Percentiles rank a stretch among this genome's conserved stretches.
These are phyloP conservation scores for Meloidogyne chitwoodi DNA, from an alignment of 1,140 invertebrate species.

Conservation along the genomic window DNA sequence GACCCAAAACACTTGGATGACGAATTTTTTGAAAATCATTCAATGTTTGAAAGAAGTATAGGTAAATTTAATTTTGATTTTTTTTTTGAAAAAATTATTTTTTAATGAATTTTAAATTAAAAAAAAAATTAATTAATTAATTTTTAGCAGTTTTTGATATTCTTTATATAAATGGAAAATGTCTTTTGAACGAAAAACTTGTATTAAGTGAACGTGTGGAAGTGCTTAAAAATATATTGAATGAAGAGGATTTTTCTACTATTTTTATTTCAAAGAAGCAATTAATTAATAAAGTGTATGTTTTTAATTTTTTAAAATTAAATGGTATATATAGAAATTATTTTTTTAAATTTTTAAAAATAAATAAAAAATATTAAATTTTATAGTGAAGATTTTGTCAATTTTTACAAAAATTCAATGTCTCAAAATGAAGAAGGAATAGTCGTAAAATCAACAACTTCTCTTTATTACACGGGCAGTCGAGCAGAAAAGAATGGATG, in stretches of 20 bases:
- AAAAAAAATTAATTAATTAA: neutral
- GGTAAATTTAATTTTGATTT: neutral
- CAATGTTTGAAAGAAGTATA: constrained; percentile 15
- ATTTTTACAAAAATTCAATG: constrained; percentile 43
- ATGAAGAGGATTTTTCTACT: constrained; percentile 21
- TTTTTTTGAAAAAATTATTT: too few species aligned
- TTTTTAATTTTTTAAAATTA: constrained; percentile 3
- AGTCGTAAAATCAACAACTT: constrained; percentile 40
- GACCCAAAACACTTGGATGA: constrained; percentile 44
- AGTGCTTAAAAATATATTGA: neutral
- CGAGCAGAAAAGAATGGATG: constrained; percentile 20
- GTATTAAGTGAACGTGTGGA: neutral
- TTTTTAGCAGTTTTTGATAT: constrained; percentile 31
- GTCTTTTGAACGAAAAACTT: neutral
- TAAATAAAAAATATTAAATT: neutral
- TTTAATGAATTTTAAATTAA: too few species aligned
- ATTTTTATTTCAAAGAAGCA: constrained; percentile 28
- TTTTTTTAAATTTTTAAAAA: neutral
- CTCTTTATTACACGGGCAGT: constrained; percentile 22
- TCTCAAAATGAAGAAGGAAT: constrained; percentile 35
- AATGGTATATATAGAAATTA: neutral
- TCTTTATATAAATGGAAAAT: constrained; percentile 26
- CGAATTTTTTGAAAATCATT: constrained; percentile 21
- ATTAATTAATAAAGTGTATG: constrained; percentile 19
- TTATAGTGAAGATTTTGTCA: constrained; percentile 34